Evolutionary conservation across 2,888 invertebrate species (phyloP).

Genomic region (Xestia xanthographa): DNA sequence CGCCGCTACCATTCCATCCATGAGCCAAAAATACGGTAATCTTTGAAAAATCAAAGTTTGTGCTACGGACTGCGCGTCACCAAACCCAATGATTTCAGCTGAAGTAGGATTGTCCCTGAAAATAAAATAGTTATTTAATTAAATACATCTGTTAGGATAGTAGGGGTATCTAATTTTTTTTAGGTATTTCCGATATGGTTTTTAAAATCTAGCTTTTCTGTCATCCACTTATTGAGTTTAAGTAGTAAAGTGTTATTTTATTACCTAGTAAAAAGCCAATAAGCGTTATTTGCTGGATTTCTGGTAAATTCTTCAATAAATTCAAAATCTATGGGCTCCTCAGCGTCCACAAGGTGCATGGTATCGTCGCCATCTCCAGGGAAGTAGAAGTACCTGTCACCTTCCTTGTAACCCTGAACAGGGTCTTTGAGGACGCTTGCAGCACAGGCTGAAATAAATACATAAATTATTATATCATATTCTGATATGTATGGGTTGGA

Average conservation of each 20-base stretch:
- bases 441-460: slow-evolving; percentile 70
- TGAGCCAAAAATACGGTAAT: slow-evolving; percentile 78
- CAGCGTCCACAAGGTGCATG: slow-evolving; percentile 72
- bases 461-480: too few relatives aligned
- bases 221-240: neutral
- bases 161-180: neutral
- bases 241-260: neutral
- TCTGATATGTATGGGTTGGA: too few relatives aligned
- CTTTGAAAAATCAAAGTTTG: slow-evolving; percentile 70
- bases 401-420: slow-evolving; percentile 71
- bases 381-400: slow-evolving; percentile 77
- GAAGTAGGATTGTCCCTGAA: slow-evolving; percentile 72
- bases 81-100: slow-evolving; percentile 68
- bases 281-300: slow-evolving; percentile 71
- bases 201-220: neutral
- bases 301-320: slow-evolving; percentile 67
- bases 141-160: too few relatives aligned
- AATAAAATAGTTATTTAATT: slow-evolving; percentile 40
- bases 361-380: slow-evolving; percentile 75
- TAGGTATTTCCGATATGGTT: neutral
- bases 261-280: slow-evolving; percentile 78
- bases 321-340: slow-evolving; percentile 69
- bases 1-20: slow-evolving; percentile 80
- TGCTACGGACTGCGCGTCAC: slow-evolving; percentile 65
- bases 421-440: slow-evolving; percentile 74